Evolutionary conservation across 2,888 invertebrate genomes (phyloP).

Genomic region (Palloptera scutellata): DNA sequence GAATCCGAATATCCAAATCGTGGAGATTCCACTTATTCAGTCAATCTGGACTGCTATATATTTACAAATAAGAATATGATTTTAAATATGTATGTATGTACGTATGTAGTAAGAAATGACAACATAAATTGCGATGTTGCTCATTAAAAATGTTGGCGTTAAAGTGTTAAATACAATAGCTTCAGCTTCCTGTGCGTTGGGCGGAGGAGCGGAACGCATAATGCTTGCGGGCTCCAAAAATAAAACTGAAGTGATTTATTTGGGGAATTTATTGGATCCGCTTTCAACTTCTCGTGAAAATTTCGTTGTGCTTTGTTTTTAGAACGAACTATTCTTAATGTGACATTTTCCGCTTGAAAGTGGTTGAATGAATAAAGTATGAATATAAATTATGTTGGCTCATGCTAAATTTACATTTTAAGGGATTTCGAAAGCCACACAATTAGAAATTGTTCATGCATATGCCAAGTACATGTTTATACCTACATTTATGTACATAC

Average conservation of each 20-base stretch:
- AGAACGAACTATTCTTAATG: not conserved
- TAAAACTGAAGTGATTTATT: not conserved
- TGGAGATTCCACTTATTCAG: no score
- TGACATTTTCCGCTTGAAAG: not conserved
- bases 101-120: not conserved
- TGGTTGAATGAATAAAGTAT: conserved; percentile 1
- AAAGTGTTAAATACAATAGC: not conserved
- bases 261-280: not conserved
- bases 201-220: not conserved
- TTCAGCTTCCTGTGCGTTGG: not conserved
- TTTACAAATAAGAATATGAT: no score
- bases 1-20: no score
- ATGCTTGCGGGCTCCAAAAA: not conserved
- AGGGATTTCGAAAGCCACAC: not conserved
- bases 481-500: no score
- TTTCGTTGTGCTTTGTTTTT: not conserved
- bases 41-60: no score
- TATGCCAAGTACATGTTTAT: not conserved
- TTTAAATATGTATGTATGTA: not conserved
- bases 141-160: not conserved
- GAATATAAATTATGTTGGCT: not conserved
- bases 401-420: not conserved
- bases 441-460: not conserved
- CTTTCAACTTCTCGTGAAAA: not conserved
- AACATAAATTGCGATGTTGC: not conserved